A percentile compares a stretch with the other conserved stretches of the same genome.
phyloP scores from a whole-genome alignment of 2,888 invertebrate species.

The Tinea semifulvella region DNA sequence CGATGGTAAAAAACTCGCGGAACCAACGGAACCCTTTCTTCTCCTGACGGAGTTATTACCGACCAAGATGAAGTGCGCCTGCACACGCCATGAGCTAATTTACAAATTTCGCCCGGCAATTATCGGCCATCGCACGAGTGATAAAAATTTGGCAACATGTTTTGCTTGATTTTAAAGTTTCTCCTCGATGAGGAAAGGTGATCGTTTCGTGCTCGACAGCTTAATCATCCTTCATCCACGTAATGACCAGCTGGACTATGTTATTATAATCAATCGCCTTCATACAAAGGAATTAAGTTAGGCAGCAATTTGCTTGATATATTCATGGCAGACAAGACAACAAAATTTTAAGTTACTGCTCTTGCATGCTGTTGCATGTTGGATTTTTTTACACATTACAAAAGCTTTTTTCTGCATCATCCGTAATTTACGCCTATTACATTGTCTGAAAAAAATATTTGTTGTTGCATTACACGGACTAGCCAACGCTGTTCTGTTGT shows the following conservation, averaged over 20 bases:
- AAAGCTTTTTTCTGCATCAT: not conserved
- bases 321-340: conserved; percentile 7
- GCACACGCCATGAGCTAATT: conserved; percentile 33
- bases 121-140: conserved; percentile 21
- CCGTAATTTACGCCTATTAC: not conserved
- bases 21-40: conserved; percentile 16
- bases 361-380: not conserved
- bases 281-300: conserved; percentile 2
- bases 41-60: conserved; percentile 16
- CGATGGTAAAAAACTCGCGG: conserved; percentile 15
- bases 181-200: not conserved
- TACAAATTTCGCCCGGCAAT: conserved; percentile 34
- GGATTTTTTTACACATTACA: not conserved
- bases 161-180: conserved; percentile 13
- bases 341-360: conserved; percentile 5
- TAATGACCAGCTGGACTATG: not conserved
- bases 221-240: conserved; percentile 6
- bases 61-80: conserved; percentile 22
- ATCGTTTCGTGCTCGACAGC: conserved; percentile 5
- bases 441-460: not conserved
- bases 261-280: conserved; percentile 6
- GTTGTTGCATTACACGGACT: not conserved
- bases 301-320: conserved; percentile 7
- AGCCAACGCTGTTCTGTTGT: no score
- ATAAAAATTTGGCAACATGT: conserved; percentile 25